Conservation (phyloP, 2,113 vertebrate genomes). For the Steatornis caripensis region DNA sequence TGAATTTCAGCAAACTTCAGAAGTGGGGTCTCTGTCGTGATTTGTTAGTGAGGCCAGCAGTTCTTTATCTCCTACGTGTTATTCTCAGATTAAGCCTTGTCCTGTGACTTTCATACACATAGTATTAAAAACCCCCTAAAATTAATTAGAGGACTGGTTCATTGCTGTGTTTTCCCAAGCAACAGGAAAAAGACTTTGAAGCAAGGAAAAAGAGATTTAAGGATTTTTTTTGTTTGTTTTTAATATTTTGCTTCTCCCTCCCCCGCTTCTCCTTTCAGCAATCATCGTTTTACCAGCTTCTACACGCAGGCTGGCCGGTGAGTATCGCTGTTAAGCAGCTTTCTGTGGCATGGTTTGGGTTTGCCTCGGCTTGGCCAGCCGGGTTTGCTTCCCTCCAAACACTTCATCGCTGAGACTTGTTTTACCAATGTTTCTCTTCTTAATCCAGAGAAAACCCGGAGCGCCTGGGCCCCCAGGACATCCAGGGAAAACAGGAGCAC, state of each 20-base stretch:
- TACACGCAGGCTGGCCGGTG: conserved; percentile 85
- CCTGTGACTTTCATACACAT: background rate
- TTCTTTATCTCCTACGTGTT: background rate
- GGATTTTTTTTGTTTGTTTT: too few relatives aligned
- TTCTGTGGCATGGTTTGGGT: background rate
- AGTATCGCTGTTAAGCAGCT: conserved; percentile 37
- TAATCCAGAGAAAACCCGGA: conserved; percentile 75
- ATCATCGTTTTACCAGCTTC: conserved; percentile 83
- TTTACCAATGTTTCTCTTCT: conserved; percentile 15
- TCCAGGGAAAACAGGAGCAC: conserved; percentile 77
- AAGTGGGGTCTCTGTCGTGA: background rate
- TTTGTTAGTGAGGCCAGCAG: background rate
- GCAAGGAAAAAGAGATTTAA: background rate
- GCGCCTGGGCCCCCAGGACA: conserved; percentile 77
- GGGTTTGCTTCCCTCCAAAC: background rate
- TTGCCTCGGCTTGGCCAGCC: background rate
- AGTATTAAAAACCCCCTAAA: background rate
- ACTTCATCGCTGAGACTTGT: background rate
- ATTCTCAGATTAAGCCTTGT: background rate
- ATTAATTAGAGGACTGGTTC: background rate
- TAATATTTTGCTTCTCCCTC: background rate
- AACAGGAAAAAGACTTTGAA: background rate
- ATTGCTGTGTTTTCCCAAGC: background rate
- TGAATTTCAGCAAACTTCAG: background rate
- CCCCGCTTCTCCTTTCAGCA: conserved; percentile 67